Evolutionary conservation across 2,797 vertebrate species (phyloP), one percentile per base, ranked within the genome.

Genomic region (Perdix hodgsoniae): DNA sequence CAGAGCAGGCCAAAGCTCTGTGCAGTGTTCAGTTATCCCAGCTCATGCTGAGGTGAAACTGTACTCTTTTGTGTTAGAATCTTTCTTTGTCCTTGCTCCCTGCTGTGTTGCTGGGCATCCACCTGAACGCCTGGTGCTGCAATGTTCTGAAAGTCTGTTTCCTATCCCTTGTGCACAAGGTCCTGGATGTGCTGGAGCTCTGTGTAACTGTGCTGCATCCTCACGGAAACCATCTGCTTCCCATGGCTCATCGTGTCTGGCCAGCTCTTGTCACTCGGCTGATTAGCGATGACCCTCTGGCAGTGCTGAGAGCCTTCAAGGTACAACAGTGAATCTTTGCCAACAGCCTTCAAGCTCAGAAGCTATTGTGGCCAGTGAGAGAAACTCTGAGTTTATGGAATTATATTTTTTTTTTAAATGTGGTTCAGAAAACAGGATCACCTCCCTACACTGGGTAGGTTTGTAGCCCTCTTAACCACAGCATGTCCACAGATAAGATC

Each of bases 171-270:
- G 59, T 86, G 47, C 88, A 56, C 85, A 99, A 99, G 99, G 98
- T 98, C 6, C 87, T 99, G 96, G 98, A 99, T 1, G 97, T 99
- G 78, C 94, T 99, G 92, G 98, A 98, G 93, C 95, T 99, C 40
- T 99, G 99, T 35, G 97, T 99, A 15, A 77, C 78, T 2, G 91
- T 98, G 35, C 98, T 99, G 88, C 98, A 98, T 78, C 97, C 98
- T 88, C 97, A 95, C 8, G 97, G 98, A 95, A 97, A 98, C 69
- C 98, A 98, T 66, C 97, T 99, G 77, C 98, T 99, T 64, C 99
- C 99, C 19, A 97, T 99, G 98, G 98, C 98, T 82, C 99, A 99
- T 86, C 98, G 98, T 67, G 98, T 97, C 94, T 99, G 99, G 99
- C 98, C 98, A 6, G 96, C 98, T 8, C 98, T 99, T 1, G 97